Base-by-base conservation (phyloP, 2,888 invertebrate species). In the Julus scanicus region DNA sequence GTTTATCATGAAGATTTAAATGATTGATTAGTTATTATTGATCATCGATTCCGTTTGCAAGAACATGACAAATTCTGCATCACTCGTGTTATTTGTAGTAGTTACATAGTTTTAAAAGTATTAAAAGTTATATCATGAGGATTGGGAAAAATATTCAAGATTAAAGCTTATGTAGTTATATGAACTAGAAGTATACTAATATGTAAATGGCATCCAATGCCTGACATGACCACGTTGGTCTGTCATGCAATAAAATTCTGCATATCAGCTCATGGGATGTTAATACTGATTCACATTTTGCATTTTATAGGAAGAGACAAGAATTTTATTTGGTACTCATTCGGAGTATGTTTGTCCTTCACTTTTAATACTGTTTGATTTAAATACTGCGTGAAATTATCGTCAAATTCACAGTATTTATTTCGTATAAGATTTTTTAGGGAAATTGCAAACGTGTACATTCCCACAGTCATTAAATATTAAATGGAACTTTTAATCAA, bases 241-340 rank as follows among this genome's bases (percentile, higher is more conserved):
- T 17, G 11, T 57, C 49, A 11, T 29, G 71, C 71, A 29, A 71
- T 6, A 29, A 29, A 71, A 71, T 29, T 29, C 29, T 71, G 71
- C 71, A 71, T 71, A 29, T 29, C 5, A 71, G 9, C n/a, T 8
- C 71, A 11, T n/a, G 29, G 29, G n/a, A 20, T 71, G 29, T 29
- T 71, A 71, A 71, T 71, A 71, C 71, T 71, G 71, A 71, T 71
- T 71, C 71, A 29, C n/a, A 71, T 71, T n/a, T 71, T 71, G 71
- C 71, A 71, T 29, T 29, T 71, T 8, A 71, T 71, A 29, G 71
- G 71, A 71, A 71, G 71, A 71, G 20, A 20, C 29, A 11, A 11
- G 71, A 71, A 71, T 71, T 57, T 8, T 71, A 11, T 71, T 71
- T 29, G 29, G 8, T 71, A 11, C 1, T 71, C 71, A 29, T 29